Base-by-base conservation (phyloP, 2,888 invertebrate species). In the Acholoe squamosa region DNA sequence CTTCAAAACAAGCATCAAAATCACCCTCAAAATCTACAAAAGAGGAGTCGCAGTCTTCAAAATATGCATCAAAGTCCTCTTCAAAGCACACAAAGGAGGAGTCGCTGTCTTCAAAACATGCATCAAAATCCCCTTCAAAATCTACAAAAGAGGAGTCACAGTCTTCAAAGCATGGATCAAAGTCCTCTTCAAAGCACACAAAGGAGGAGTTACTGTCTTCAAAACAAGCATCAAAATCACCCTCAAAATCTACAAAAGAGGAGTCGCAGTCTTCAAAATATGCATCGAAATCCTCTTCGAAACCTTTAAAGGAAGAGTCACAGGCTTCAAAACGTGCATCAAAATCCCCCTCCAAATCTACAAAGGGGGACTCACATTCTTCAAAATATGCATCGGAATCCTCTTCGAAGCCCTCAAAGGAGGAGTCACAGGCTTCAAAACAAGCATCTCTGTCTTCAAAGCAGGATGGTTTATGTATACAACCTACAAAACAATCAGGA, bases 1-100 rank as follows among this genome's bases (percentile, higher is more conserved):
- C 19, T 61, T 28, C 76, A 51, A 54, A 52, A 56, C 88, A 88
- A 7, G 0, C 54, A n/a, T 86, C 86, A 86, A 86, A 54, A 52
- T 7, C 33, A 14, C 33, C 88, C 0, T 52, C 89, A 61, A 14
- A 89, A 61, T 34, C 89, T 33, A 14, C 28, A 25, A 31, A 28
- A 16, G 54, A 54, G 33, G 25, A n/a, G n/a, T 31, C 88, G 25
- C 34, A 33, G 19, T 25, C 43, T 22, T 84, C 51, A 84, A 84
- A 84, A 34, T 25, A 12, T 10, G 10, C 88, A 0, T 52, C 88
- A 88, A 52, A 88, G 25, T 25, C n/a, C n/a, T 52, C 88, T 10
- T 52, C 88, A 88, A 52, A 88, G 25, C 19, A 54, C 28, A 25
- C 28, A n/a, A 54, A 56, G 54, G 54, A n/a, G 52, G 52, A 25